Conservation (phyloP, 2,888 invertebrate genomes). For the Thyatira batis region DNA sequence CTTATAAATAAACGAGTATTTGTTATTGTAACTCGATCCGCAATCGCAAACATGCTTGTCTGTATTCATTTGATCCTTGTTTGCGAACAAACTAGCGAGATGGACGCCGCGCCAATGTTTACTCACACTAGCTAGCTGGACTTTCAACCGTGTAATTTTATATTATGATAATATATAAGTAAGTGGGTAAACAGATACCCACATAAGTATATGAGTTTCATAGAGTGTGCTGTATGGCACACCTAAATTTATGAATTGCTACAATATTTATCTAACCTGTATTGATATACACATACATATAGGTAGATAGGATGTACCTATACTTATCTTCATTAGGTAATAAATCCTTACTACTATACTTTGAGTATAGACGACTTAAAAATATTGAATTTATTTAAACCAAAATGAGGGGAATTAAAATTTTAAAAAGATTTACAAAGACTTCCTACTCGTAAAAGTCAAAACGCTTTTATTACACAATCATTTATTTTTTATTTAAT, state of each 20-base stretch:
- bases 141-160: constrained; percentile 61
- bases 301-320: background rate
- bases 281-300: no score
- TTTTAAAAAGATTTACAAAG: background rate
- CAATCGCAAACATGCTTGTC: constrained; percentile 69
- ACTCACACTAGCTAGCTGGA: constrained; percentile 49
- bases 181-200: no score
- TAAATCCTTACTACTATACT: background rate
- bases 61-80: constrained; percentile 77
- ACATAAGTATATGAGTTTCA: background rate
- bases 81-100: constrained; percentile 75
- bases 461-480: background rate
- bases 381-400: no score
- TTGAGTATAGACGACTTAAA: no score
- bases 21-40: constrained; percentile 76
- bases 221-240: background rate
- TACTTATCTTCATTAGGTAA: background rate
- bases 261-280: no score
- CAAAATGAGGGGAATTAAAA: no score
- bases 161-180: constrained; percentile 34
- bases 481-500: constrained; percentile 1
- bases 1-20: constrained; percentile 64
- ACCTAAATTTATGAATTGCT: background rate
- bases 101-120: constrained; percentile 71
- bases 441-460: background rate